Percentiles rank a stretch among this genome's conserved stretches.
Conservation (phyloP, 2,113 vertebrate species). For the Meriones unguiculatus region DNA sequence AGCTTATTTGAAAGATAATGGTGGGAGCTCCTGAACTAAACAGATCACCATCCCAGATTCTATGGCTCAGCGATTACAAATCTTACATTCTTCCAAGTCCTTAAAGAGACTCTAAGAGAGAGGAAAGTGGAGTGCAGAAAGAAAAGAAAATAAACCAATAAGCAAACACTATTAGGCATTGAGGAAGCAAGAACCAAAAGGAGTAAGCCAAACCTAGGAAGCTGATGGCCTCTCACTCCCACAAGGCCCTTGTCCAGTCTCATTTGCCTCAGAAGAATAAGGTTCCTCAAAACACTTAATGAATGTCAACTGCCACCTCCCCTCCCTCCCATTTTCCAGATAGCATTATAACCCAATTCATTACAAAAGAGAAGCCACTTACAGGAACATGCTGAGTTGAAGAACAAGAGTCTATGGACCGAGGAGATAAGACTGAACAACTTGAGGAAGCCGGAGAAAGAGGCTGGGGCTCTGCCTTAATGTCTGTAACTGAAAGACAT, state of each 20-base stretch:
- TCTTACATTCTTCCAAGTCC: not conserved
- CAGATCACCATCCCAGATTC: not conserved
- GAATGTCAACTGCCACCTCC: not conserved
- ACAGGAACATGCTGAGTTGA: slow-evolving; percentile 92
- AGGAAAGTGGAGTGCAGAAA: not conserved
- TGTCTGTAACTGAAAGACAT: slow-evolving; percentile 87
- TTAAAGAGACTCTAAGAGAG: slow-evolving; percentile 24
- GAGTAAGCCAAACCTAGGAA: not conserved
- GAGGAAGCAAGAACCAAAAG: not conserved
- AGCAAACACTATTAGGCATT: not conserved
- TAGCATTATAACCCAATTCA: not conserved
- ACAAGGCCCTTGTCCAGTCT: not conserved
- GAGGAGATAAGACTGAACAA: slow-evolving; percentile 90
- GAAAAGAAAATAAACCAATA: not conserved
- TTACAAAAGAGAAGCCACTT: slow-evolving; percentile 78
- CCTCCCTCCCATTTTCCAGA: not conserved
- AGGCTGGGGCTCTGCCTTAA: slow-evolving; percentile 89
- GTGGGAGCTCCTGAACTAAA: not conserved
- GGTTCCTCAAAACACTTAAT: not conserved
- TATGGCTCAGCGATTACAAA: not conserved
- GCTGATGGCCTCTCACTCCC: not conserved
- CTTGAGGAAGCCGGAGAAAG: slow-evolving; percentile 90
- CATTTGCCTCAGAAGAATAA: not conserved
- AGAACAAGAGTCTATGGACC: slow-evolving; percentile 86
- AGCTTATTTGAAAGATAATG: not conserved